Base-by-base conservation (phyloP, 2,888 invertebrate species). In the Molorchus minor region DNA sequence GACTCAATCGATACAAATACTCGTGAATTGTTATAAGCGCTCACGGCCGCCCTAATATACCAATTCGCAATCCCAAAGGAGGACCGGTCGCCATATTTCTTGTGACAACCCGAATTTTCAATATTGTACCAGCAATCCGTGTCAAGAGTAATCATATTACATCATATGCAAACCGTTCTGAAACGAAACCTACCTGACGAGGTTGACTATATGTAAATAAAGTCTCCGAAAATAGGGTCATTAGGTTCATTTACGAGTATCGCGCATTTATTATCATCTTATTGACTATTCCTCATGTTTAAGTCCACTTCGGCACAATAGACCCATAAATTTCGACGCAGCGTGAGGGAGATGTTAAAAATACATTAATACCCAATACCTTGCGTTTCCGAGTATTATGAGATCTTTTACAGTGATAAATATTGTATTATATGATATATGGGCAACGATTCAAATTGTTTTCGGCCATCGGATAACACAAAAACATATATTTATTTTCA, bases 21-120 rank as follows among this genome's bases (percentile, higher is more conserved):
- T 10, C 10, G 13, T 12, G 16, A 10, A 43, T 43, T 20, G 43
- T 43, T 25, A 25, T 5, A 25, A 25, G 8, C 33, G 33, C 12
- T 33, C 5, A 33, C 2, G n/a, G 12, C 33, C 12, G 33, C 12
- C 33, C 33, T 33, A 10, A 5, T n/a, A 33, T 12, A n/a, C 5
- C 10, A 43, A 40, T 10, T 15, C 19, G 19, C 12, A 25, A 4
- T 3, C 30, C 12, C n/a, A n/a, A 12, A 49, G 13, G 1, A 35
- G 16, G 36, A 21, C 40, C 16, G 21, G 49, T 35, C 43, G 43
- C 52, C 29, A 35, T 58, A 46, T 77, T 74, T 72, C 73, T 77
- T 78, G 77, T 79, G 80, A 81, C 78, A 75, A 75, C 79, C 72
- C 70, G 69, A 81, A 80, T 82, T 80, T 78, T 80, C 78, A 73